Conservation (phyloP, 2,113 vertebrate genomes). For the Apaloderma vittatum region DNA sequence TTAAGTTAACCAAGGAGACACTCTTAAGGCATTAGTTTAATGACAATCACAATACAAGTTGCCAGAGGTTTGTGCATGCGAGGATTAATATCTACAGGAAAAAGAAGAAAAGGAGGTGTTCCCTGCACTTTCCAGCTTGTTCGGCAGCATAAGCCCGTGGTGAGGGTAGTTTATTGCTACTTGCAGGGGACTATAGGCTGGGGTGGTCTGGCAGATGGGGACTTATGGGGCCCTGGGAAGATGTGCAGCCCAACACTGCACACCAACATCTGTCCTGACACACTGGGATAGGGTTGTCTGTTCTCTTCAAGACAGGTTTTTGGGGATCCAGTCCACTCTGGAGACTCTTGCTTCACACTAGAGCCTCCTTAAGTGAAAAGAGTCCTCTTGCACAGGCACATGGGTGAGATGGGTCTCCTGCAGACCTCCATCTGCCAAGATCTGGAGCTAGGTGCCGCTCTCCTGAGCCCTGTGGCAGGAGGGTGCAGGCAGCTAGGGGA, state of each 20-base stretch:
- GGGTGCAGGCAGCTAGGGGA: background rate
- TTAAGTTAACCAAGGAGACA: conserved; percentile 70
- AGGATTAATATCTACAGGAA: background rate
- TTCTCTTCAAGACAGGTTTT: background rate
- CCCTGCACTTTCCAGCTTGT: background rate
- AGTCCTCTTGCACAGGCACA: background rate
- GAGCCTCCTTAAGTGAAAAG: background rate
- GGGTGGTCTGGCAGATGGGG: background rate
- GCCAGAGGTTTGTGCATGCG: background rate
- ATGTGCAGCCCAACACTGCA: background rate
- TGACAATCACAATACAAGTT: conserved; percentile 24
- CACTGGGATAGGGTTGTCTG: fast-evolving
- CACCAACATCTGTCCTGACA: background rate
- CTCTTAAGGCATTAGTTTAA: conserved; percentile 63
- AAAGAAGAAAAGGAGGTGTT: background rate
- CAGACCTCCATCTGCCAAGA: background rate
- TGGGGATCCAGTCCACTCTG: fast-evolving
- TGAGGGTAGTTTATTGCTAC: background rate
- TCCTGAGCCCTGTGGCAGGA: background rate
- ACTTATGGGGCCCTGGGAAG: background rate
- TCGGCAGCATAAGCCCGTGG: fast-evolving
- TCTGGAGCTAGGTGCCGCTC: background rate
- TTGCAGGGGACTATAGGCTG: background rate
- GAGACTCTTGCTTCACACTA: background rate
- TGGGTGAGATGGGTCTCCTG: background rate